phyloP scores from a whole-genome alignment of 1,140 invertebrate genomes.

The Oedothorax gibbosus region DNA sequence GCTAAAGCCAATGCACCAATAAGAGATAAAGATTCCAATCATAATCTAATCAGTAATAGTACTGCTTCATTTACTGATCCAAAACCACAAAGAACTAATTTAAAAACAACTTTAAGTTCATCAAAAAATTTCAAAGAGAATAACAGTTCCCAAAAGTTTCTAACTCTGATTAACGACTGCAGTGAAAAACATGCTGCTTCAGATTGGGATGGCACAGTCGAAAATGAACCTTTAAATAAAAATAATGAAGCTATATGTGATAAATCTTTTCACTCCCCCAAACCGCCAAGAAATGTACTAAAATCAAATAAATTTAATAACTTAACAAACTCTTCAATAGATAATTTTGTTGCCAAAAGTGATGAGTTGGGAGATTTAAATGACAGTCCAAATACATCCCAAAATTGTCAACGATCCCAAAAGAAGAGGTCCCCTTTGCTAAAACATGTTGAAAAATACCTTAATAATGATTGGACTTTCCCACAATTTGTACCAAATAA shows the following conservation, averaged over 20 bases:
- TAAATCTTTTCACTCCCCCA: not conserved
- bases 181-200: not conserved
- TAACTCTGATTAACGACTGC: not conserved
- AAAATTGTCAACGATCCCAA: not conserved
- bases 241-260: not conserved
- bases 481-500: conserved; percentile 9
- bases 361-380: not conserved
- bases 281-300: conserved; percentile 7
- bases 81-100: too few species aligned
- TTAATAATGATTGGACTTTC: conserved; percentile 37
- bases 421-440: not conserved
- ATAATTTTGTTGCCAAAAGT: not conserved
- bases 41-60: too few species aligned
- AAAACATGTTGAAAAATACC: not conserved
- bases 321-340: too few species aligned
- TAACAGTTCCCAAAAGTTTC: too few species aligned
- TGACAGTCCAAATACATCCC: not conserved
- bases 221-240: not conserved
- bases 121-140: too few species aligned
- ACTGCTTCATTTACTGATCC: too few species aligned
- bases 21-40: too few species aligned
- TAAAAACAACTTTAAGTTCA: too few species aligned
- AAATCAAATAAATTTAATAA: not conserved
- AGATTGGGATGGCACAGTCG: not conserved
- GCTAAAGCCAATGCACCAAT: too few species aligned